A percentile compares a stretch with the other conserved stretches of the same genome.
Evolutionary conservation across 2,797 vertebrate genomes (phyloP).

Genomic region (Macroramphosus scolopax): DNA sequence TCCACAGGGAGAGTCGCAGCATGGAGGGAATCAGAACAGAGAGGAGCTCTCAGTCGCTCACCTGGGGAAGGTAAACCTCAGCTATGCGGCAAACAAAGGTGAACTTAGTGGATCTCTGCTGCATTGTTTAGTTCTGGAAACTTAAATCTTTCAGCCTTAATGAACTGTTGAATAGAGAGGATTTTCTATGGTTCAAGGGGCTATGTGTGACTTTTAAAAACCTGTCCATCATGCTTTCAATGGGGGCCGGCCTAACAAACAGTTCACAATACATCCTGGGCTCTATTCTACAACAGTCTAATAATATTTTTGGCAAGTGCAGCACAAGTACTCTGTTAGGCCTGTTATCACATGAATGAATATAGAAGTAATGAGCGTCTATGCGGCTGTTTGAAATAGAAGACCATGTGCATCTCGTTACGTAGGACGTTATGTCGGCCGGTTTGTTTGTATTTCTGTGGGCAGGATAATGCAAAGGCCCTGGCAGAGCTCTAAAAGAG

Average conservation of each 20-base stretch:
- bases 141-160: constrained; percentile 75
- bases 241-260: constrained; percentile 33
- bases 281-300: constrained; percentile 18
- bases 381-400: too few species aligned
- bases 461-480: too few species aligned
- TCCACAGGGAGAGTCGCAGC: constrained; percentile 59
- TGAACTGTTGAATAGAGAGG: constrained; percentile 72
- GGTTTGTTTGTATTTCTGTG: too few species aligned
- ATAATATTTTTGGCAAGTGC: too few species aligned
- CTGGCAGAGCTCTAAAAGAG: too few species aligned
- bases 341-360: too few species aligned
- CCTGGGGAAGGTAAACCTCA: constrained; percentile 75
- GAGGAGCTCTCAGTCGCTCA: constrained; percentile 67
- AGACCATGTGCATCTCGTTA: too few species aligned
- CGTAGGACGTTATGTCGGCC: too few species aligned
- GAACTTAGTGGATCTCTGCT: constrained; percentile 73
- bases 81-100: constrained; percentile 76
- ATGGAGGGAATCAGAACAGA: constrained; percentile 61
- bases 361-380: too few species aligned
- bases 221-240: constrained; percentile 59
- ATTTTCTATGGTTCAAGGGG: constrained; percentile 71
- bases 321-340: too few species aligned
- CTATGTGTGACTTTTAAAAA: constrained; percentile 67
- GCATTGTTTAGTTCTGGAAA: constrained; percentile 74
- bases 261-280: constrained; percentile 27